Base-by-base conservation (phyloP, 2,888 invertebrate genomes). In the Dilophus febrilis region DNA sequence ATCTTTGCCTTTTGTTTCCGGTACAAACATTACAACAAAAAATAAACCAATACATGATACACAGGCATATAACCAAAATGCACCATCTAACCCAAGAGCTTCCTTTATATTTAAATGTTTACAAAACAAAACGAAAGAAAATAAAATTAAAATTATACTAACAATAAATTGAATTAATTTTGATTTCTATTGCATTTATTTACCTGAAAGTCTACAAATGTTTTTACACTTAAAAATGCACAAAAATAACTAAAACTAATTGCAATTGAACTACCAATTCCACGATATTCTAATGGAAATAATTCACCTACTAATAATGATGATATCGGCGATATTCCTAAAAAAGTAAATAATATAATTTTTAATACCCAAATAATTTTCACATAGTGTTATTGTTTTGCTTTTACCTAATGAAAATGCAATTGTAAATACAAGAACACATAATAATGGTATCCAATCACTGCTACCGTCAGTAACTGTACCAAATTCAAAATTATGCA, bases 1-100 rank as follows among this genome's bases (percentile, higher is more conserved):
- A 55, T 87, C 85, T 49, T 79, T 79, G 1, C 90, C 90, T 58
- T 85, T 88, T 4, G 91, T 91, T 64, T 91, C 90, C 1, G 90
- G 90, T 8, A 91, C 83, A 56, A 78, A 82, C 53, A 80, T 78
- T 3, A 82, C 79, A 2, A 88, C 82, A 58, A 88, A 90, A 56
- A 85, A 77, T 11, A 87, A 65, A 14, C 86, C 83, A 18, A 80
- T 71, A 1, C 85, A 74, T 35, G 86, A 83, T 53, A 86, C 75
- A 40, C 77, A 77, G 0, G 86, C 81, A 59, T 88, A 91, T 45
- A 90, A 65, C 82, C 85, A 87, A 60, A 90, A 91, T 2, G 86
- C 83, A 2, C 86, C 87, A 54, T 83, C 77, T 27, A 84, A 61
- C 1, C 84, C 83, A 22, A 86, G 63, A 37, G 72, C 62, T 57